A percentile compares a stretch with the other conserved stretches of the same genome.
Evolutionary conservation across 2,888 invertebrate species (phyloP).

Genomic region (Caenorhabditis panamensis): DNA sequence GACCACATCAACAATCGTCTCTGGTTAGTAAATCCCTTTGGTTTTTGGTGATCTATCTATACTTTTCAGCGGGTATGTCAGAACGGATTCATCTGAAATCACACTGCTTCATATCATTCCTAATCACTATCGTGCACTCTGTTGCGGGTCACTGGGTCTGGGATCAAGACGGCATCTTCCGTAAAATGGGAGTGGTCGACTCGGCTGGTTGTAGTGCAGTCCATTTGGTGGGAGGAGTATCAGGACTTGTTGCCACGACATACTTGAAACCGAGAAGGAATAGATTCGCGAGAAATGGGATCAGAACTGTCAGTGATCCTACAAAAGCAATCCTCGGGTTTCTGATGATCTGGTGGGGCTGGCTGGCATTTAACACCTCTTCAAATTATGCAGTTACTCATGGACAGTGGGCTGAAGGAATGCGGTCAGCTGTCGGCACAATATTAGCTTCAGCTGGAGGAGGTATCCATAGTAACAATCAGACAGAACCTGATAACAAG

Average conservation of each 20-base stretch:
- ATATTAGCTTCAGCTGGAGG: constrained; percentile 74
- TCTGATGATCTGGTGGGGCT: constrained; percentile 80
- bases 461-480: constrained; percentile 7
- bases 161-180: constrained; percentile 73
- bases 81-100: constrained; percentile 77
- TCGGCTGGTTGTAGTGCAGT: constrained; percentile 78
- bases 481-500: too few species aligned
- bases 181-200: constrained; percentile 75
- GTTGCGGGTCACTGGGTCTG: constrained; percentile 77
- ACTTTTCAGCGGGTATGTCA: constrained; percentile 75
- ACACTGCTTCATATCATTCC: constrained; percentile 74
- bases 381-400: constrained; percentile 76
- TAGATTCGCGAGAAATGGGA: constrained; percentile 72
- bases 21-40: constrained; percentile 59
- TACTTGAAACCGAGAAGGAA: constrained; percentile 72
- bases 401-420: constrained; percentile 76
- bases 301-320: constrained; percentile 75
- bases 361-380: constrained; percentile 77
- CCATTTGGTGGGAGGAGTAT: constrained; percentile 77
- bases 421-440: constrained; percentile 60
- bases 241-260: constrained; percentile 77
- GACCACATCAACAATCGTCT: constrained; percentile 78
- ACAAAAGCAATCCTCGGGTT: constrained; percentile 77
- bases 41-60: too few species aligned
- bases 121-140: constrained; percentile 73